Conservation (phyloP, 1,140 invertebrate species). For the Notospermus geniculatus region DNA sequence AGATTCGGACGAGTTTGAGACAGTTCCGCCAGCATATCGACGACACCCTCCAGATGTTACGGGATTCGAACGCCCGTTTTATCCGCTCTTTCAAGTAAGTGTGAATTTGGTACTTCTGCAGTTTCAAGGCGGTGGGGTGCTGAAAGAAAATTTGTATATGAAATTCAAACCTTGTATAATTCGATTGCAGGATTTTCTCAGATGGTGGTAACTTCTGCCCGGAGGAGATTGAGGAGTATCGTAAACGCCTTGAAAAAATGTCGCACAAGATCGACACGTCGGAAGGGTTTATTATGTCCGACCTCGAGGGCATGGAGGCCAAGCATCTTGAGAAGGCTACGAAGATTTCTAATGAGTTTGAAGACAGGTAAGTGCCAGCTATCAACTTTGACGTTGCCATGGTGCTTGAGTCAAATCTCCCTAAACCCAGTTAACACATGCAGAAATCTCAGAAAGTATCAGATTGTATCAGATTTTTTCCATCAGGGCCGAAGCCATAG, state of each 20-base stretch:
- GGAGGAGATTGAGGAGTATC: constrained; percentile 53
- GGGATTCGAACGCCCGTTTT: constrained; percentile 54
- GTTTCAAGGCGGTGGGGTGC: too few species aligned
- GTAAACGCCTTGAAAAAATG: constrained; percentile 52
- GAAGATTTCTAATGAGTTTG: constrained; percentile 51
- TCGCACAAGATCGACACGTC: constrained; percentile 47
- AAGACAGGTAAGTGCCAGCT: constrained; percentile 48
- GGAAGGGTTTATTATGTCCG: constrained; percentile 53
- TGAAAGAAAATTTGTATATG: too few species aligned
- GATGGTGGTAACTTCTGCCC: constrained; percentile 57
- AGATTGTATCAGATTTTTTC: too few species aligned
- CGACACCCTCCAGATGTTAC: constrained; percentile 49
- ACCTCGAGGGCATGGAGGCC: constrained; percentile 56
- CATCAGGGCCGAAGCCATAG: too few species aligned
- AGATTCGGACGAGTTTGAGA: constrained; percentile 48
- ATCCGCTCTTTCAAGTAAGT: constrained; percentile 55
- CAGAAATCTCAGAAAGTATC: too few species aligned
- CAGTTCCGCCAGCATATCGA: constrained; percentile 52
- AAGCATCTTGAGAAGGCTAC: constrained; percentile 51
- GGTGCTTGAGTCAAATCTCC: too few species aligned
- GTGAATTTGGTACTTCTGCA: too few species aligned
- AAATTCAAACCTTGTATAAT: not conserved
- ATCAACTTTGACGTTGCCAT: too few species aligned
- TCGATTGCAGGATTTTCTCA: constrained; percentile 48
- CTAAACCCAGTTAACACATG: too few species aligned